Percentiles rank a stretch among this genome's conserved stretches.
These are phyloP conservation scores for Sorex maritimensis DNA, from an alignment of 2,797 vertebrate species.

Conservation along the genomic window DNA sequence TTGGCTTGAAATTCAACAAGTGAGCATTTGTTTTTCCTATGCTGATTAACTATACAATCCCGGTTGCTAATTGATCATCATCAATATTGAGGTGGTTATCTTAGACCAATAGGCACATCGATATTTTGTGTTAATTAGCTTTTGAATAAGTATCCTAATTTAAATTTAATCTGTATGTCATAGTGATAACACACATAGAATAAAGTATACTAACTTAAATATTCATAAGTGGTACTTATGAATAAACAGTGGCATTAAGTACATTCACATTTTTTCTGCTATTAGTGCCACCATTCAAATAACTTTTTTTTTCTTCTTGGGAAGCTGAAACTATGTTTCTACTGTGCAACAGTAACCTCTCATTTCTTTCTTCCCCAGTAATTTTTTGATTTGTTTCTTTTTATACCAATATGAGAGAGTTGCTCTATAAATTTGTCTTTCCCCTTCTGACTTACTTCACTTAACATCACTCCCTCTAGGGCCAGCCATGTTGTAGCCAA, in stretches of 20 bases:
- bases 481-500: no score
- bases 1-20: slow-evolving; percentile 15
- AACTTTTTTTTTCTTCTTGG: not conserved
- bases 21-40: slow-evolving; percentile 11
- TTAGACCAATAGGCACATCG: not conserved
- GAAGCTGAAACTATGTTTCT: not conserved
- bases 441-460: no score
- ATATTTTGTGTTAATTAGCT: not conserved
- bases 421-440: no score
- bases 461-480: no score
- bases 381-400: no score
- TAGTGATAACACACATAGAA: not conserved
- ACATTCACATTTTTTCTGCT: not conserved
- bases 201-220: slow-evolving; percentile 4
- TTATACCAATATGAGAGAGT: no score
- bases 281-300: not conserved
- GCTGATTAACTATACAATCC: not conserved
- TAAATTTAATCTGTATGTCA: not conserved
- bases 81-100: not conserved
- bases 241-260: not conserved
- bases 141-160: not conserved
- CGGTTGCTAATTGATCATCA: not conserved
- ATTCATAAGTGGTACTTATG: not conserved
- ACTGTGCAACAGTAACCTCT: not conserved
- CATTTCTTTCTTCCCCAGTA: not conserved